A percentile compares a stretch with the other conserved stretches of the same genome.
Evolutionary conservation across 2,113 vertebrate species (phyloP).

Genomic region (Trogon melanurus): DNA sequence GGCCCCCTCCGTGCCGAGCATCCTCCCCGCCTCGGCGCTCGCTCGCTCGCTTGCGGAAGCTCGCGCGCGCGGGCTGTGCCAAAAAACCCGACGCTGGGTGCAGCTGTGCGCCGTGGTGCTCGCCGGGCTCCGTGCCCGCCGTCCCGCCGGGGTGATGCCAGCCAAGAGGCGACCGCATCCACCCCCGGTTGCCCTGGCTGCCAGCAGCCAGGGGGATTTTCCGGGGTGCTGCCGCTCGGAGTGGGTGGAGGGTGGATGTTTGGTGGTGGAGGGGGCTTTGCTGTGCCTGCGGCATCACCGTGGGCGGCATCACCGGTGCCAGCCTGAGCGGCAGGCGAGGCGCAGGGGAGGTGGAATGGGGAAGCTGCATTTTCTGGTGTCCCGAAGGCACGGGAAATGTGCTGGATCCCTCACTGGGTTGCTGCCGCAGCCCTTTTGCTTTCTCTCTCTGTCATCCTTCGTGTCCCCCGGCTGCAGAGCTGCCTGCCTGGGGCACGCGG

Average conservation of each 20-base stretch:
- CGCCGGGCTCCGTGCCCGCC: neutral
- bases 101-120: neutral
- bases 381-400: neutral
- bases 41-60: neutral
- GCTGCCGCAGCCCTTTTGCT: neutral
- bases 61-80: neutral
- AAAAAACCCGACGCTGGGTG: neutral
- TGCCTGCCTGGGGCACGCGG: neutral
- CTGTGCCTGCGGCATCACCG: neutral
- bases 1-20: neutral
- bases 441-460: accelerated
- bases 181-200: neutral
- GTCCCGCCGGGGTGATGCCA: neutral
- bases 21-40: neutral
- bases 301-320: neutral
- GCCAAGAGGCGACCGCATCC: neutral
- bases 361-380: constrained; percentile 2
- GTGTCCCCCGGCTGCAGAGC: accelerated
- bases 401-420: accelerated
- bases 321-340: neutral
- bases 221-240: neutral
- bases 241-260: neutral
- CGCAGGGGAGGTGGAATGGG: neutral
- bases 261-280: neutral
- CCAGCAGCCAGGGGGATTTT: neutral